Base-by-base conservation (phyloP, 1,140 invertebrate genomes). In the Papilio xuthus region DNA sequence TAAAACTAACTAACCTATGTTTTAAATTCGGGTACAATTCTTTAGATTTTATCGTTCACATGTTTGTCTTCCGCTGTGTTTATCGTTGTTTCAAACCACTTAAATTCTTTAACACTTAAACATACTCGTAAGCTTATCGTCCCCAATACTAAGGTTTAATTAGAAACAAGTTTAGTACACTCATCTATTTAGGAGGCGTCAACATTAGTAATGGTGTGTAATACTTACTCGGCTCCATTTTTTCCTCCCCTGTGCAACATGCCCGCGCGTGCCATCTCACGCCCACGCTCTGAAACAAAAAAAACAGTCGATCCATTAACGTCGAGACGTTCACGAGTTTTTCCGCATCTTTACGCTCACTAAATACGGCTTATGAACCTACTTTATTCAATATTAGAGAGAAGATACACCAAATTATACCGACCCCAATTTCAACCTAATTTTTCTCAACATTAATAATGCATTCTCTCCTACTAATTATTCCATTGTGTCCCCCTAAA, bases 201-300 rank as follows among this genome's bases (percentile, higher is more conserved):
- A 26, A 63, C 60, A 67, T 67, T 63, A 32, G 60, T 67, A 67
- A 67, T 60, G 23, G 56, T 60, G 56, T 67, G 72, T 75, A 60
- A 60, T 84, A 93, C 93, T 94, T 85, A 94, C 94, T 94, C 94
- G 79, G 94, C 90, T 88, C 90, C 93, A 92, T 94, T 94, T 91
- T 94, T 94, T 90, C 94, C 93, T 85, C 91, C 93, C 86, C 92
- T 94, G 86, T 94, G 94, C 89, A 94, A 93, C 94, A 94, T 94
- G 88, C 94, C 93, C 92, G 94, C 92, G 89, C 93, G 93, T 86
- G 94, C 94, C 94, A 94, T 94, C 88, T 94, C 93, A 94, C 89
- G 90, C 88, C 89, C 89, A 88, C 85, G 83, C 84, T 88, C 94
- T 94, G 92, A 70, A 91, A 89, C 92, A 92, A 92, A 91, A 89